Conservation (phyloP, 2,888 invertebrate species). For the Pelosia muscerda region DNA sequence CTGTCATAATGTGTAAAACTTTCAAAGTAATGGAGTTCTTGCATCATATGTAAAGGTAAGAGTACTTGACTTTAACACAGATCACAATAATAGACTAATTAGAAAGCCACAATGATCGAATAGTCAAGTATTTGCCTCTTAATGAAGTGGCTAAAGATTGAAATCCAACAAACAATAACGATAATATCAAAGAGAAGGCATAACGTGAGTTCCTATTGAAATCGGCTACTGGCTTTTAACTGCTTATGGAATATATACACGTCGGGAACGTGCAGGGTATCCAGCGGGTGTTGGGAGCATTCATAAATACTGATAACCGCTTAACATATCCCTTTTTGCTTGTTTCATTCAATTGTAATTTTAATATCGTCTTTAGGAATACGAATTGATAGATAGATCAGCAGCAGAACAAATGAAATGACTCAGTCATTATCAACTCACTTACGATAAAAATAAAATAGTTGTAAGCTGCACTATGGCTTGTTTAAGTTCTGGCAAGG, state of each 20-base stretch:
- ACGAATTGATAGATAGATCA: too few relatives aligned
- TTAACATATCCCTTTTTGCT: not conserved
- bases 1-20: slow-evolving; percentile 2
- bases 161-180: not conserved
- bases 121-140: not conserved
- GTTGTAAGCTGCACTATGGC: not conserved
- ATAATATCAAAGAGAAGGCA: not conserved
- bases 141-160: not conserved
- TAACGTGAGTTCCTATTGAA: not conserved
- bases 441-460: not conserved
- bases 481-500: not conserved
- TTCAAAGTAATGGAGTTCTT: slow-evolving; percentile 7
- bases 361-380: too few relatives aligned
- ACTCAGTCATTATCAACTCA: too few relatives aligned
- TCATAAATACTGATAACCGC: not conserved
- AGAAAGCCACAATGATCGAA: not conserved
- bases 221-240: not conserved
- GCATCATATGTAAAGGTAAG: not conserved
- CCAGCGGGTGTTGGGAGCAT: not conserved
- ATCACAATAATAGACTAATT: not conserved
- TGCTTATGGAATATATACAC: not conserved
- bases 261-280: not conserved
- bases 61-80: not conserved
- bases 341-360: not conserved
- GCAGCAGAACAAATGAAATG: too few relatives aligned